phyloP scores from a whole-genome alignment of 2,888 invertebrate genomes.

The Thalpophila matura region DNA sequence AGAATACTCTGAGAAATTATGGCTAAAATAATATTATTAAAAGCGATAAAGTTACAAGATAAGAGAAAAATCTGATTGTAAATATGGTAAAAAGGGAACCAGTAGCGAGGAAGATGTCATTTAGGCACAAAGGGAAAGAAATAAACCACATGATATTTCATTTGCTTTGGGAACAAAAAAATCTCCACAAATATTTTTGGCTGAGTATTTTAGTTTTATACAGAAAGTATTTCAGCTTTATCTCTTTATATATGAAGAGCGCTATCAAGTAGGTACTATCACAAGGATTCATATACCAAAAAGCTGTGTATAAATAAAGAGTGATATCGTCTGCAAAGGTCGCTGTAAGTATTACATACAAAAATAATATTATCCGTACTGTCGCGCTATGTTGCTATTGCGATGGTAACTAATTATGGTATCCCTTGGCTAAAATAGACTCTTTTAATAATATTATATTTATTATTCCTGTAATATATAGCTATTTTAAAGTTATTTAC shows the following conservation, averaged over 20 bases:
- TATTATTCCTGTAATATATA: no score
- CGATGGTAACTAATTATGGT: no score
- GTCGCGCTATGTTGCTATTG: no score
- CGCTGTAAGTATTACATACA: background rate
- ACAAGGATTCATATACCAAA: conserved; percentile 43
- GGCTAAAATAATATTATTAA: conserved; percentile 55
- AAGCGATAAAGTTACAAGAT: conserved; percentile 54
- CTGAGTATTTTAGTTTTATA: conserved; percentile 30
- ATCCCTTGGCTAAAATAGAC: no score
- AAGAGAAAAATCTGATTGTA: conserved; percentile 37
- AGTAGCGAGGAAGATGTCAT: conserved; percentile 35
- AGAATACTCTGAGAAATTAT: conserved; percentile 38
- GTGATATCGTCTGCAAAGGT: background rate
- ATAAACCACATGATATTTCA: conserved; percentile 55
- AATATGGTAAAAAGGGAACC: conserved; percentile 57
- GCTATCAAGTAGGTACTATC: no score
- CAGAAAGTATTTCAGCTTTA: conserved; percentile 30
- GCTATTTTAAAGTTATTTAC: no score
- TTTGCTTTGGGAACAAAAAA: conserved; percentile 52
- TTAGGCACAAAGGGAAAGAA: conserved; percentile 49
- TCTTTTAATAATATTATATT: no score
- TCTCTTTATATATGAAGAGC: conserved; percentile 24
- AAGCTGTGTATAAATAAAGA: background rate
- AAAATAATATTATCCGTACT: no score
- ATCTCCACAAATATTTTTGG: conserved; percentile 1